phyloP scores from a whole-genome alignment of 2,113 vertebrate genomes.

The Tragelaphus strepsiceros region DNA sequence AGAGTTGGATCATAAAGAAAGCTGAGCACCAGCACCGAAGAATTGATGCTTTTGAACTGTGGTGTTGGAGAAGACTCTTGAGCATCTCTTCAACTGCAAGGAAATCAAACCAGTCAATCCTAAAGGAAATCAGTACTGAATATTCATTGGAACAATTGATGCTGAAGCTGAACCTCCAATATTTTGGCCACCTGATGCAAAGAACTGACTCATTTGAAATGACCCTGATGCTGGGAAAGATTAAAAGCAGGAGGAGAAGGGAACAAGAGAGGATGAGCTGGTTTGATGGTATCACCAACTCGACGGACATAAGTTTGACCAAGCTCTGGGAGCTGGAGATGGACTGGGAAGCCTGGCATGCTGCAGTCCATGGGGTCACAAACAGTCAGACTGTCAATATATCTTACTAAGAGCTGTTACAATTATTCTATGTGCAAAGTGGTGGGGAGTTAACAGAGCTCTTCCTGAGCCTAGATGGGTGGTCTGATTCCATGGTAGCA shows the following conservation, averaged over 20 bases:
- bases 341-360: not conserved
- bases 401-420: not conserved
- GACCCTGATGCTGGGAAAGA: not conserved
- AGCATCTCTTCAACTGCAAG: not conserved
- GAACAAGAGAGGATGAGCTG: not conserved
- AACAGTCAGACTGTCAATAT: not conserved
- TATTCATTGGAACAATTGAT: not conserved
- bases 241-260: not conserved
- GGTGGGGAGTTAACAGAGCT: not conserved
- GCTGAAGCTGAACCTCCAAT: not conserved
- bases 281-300: not conserved
- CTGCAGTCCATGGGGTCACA: not conserved
- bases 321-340: not conserved
- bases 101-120: not conserved
- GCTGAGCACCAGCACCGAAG: rapidly evolving
- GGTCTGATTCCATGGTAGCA: not conserved
- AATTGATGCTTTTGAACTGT: not conserved
- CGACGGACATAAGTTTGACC: not conserved
- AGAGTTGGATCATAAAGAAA: not conserved
- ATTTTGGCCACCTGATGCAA: not conserved
- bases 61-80: not conserved
- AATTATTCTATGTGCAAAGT: not conserved
- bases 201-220: not conserved
- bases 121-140: not conserved
- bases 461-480: not conserved